Percentiles rank a stretch among this genome's conserved stretches.
Evolutionary conservation across 2,888 invertebrate genomes (phyloP).

Genomic region (Brachypterus glaber): DNA sequence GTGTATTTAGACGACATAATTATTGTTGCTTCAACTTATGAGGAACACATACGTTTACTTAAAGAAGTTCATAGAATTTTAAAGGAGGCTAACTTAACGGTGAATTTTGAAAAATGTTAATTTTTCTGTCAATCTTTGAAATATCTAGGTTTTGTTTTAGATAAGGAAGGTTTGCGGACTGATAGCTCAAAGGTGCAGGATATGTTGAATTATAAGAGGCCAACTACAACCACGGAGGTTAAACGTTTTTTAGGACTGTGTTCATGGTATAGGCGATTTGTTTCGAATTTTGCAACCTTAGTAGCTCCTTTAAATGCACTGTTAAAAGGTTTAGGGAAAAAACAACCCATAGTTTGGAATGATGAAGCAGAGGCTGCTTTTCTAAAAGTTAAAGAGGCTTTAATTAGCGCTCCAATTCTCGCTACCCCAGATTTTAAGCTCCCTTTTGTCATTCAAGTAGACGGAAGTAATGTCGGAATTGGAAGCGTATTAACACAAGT

Average conservation of each 20-base stretch:
- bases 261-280: background rate
- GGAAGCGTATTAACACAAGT: background rate
- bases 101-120: background rate
- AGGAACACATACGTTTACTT: background rate
- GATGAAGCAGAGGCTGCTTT: slow-evolving; percentile 7
- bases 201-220: background rate
- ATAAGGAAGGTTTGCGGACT: background rate
- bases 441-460: slow-evolving; percentile 8
- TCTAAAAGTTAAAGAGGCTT: slow-evolving; percentile 4
- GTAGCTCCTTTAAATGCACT: background rate
- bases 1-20: too few species aligned
- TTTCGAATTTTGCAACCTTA: background rate
- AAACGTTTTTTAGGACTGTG: too few species aligned
- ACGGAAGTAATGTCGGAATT: slow-evolving; percentile 14
- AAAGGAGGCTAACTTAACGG: background rate
- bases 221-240: too few species aligned
- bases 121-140: background rate
- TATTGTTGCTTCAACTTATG: background rate
- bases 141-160: background rate
- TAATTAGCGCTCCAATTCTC: slow-evolving; percentile 9
- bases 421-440: slow-evolving; percentile 7
- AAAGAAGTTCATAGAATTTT: background rate
- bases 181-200: background rate
- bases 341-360: background rate
- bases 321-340: background rate